Evolutionary conservation across 2,113 vertebrate genomes (phyloP).

Genomic region (Cavia aperea): DNA sequence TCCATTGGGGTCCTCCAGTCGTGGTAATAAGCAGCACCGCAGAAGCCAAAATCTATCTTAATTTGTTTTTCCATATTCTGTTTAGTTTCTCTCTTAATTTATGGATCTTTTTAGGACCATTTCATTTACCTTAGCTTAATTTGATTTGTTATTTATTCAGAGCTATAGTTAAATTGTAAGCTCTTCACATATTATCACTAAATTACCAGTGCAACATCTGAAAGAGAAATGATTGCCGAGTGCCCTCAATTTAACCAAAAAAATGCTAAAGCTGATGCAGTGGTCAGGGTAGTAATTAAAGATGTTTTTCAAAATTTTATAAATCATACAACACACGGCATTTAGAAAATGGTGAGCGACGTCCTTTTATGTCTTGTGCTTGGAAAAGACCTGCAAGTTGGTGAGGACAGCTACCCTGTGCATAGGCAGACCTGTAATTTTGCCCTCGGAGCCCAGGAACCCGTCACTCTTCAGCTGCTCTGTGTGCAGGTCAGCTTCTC

Average conservation of each 20-base stretch:
- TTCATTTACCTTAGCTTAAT: conserved; percentile 48
- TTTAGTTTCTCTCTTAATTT: conserved; percentile 44
- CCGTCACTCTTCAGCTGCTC: conserved; percentile 43
- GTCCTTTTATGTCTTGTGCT: background rate
- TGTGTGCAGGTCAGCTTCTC: background rate
- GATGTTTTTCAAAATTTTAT: conserved; percentile 29
- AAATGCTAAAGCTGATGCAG: background rate
- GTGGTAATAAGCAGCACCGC: background rate
- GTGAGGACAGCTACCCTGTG: background rate
- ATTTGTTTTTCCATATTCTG: conserved; percentile 38
- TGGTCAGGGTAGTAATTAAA: conserved; percentile 43
- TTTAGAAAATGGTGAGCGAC: background rate
- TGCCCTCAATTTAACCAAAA: conserved; percentile 33
- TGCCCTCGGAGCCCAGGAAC: conserved; percentile 46
- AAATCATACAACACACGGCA: conserved; percentile 35
- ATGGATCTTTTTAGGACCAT: conserved; percentile 2
- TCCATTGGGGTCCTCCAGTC: background rate
- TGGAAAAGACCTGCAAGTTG: background rate
- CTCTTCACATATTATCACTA: conserved; percentile 24
- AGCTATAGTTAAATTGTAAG: conserved; percentile 20
- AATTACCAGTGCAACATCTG: conserved; percentile 32
- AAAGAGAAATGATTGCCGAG: conserved; percentile 53
- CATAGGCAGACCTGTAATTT: conserved; percentile 20
- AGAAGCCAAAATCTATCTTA: conserved; percentile 39
- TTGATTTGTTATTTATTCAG: conserved; percentile 50